Conservation (phyloP, 2,797 vertebrate genomes). For the Graptemys geographica region DNA sequence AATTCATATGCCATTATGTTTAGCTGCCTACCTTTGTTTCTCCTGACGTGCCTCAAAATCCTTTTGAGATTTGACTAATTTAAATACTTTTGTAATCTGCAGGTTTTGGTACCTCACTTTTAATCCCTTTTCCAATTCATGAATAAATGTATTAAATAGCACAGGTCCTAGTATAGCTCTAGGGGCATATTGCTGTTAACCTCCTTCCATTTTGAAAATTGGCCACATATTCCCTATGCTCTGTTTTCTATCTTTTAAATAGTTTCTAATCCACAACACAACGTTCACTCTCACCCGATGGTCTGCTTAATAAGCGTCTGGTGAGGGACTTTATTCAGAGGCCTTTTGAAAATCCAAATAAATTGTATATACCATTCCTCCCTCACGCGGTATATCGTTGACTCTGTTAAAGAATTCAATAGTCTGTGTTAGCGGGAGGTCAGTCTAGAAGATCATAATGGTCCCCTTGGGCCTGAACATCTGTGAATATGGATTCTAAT, state of each 20-base stretch:
- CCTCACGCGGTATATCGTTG: no score
- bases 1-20: not conserved
- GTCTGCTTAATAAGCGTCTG: not conserved
- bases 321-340: not conserved
- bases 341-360: not conserved
- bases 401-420: not conserved
- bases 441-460: not conserved
- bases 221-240: not conserved
- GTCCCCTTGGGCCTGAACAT: not conserved
- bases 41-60: not conserved
- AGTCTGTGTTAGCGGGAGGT: not conserved
- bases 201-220: not conserved
- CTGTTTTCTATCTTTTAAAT: not conserved
- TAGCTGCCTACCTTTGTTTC: not conserved
- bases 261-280: not conserved
- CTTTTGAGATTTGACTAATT: not conserved
- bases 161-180: not conserved
- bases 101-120: not conserved
- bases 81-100: not conserved
- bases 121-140: not conserved
- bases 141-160: not conserved
- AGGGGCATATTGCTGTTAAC: not conserved
- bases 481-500: not conserved
- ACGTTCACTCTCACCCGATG: not conserved
- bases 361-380: not conserved